Evolutionary conservation across 53 echinoderm and acorn worm species (phyloP).

Genomic region (Temnopleurus reevesii): DNA sequence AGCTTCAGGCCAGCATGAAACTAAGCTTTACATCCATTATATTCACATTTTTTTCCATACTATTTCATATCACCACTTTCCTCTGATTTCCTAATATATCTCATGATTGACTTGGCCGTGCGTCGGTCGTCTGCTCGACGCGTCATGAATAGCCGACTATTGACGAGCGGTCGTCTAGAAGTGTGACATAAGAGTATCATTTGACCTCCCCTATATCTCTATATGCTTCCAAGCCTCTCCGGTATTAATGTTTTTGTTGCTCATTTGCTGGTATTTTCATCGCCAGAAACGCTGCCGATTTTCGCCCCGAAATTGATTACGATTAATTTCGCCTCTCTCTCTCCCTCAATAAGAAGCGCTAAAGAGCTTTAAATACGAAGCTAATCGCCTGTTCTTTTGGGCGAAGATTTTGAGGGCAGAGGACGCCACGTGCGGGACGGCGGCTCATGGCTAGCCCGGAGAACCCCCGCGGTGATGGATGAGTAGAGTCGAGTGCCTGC

Average conservation of each 20-base stretch:
- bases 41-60: background rate
- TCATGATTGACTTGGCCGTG: background rate
- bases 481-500: slow-evolving; percentile 5
- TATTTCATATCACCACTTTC: background rate
- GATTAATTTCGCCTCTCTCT: slow-evolving; percentile 30
- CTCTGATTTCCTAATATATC: background rate
- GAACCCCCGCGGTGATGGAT: slow-evolving; percentile 44
- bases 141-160: slow-evolving; percentile 3
- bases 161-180: slow-evolving; percentile 6
- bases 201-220: slow-evolving; percentile 25
- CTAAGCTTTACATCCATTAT: slow-evolving; percentile 25
- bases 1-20: slow-evolving; percentile 47
- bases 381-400: slow-evolving; percentile 38
- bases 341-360: slow-evolving; percentile 20
- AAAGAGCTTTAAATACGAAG: slow-evolving; percentile 53
- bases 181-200: slow-evolving; percentile 37
- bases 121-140: slow-evolving; percentile 1
- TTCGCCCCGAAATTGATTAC: slow-evolving; percentile 42
- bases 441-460: slow-evolving; percentile 30
- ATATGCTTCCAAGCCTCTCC: slow-evolving; percentile 37
- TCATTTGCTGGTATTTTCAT: slow-evolving; percentile 59
- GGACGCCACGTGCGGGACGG: slow-evolving; percentile 19
- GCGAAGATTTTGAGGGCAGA: slow-evolving; percentile 16
- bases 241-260: slow-evolving; percentile 3
- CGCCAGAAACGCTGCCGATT: background rate